Evolutionary conservation across 2,797 vertebrate species (phyloP), one percentile per base, ranked within the genome.

Genomic region (Macropodus opercularis): DNA sequence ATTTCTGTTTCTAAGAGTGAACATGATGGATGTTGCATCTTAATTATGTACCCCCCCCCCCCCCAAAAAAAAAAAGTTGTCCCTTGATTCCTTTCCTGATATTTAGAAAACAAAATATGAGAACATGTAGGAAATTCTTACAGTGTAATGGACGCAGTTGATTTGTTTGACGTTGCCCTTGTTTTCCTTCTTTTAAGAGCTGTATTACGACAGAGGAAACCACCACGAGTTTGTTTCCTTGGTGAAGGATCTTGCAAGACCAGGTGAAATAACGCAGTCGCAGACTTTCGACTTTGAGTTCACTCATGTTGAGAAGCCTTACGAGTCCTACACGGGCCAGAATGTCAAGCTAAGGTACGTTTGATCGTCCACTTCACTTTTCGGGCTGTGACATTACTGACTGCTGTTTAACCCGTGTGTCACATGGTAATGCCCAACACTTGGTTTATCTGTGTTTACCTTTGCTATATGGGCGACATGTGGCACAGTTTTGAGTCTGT

Each of bases 211-310:
- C 89, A 91, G 97, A 74, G 97, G 97, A 63, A 98, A 99, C 89
- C 96, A 98, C 72, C 97, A 99, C 3, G 98, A 99, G 81, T 99
- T 99, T 12, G 97, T 99, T 60, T 99, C 97, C 10, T 86, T 99
- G 82, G 98, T 99, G 70, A 99, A 99, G 83, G 98, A 99, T 77
- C 89, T 99, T 50, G 98, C 97, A 1, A 91, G 96, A 55, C 97
- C 98, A 0, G 98, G 98, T 10, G 97, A 99, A 54, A 95, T 99
- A 64, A 95, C 95, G 55, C 96, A 95, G 5, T 98, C 97, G 0
- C 97, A 98, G 89, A 96, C 94, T 3, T 98, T 99, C 32, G 96
- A 98, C 92, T 99, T 99, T 0, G 98, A 99, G 72, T 99, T 99
- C 90, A 97, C 96, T 1, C 97, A 99, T 0, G 98, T 99, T 84